Evolutionary conservation across 1,140 invertebrate genomes (phyloP).

Genomic region (Halictus rubicundus): DNA sequence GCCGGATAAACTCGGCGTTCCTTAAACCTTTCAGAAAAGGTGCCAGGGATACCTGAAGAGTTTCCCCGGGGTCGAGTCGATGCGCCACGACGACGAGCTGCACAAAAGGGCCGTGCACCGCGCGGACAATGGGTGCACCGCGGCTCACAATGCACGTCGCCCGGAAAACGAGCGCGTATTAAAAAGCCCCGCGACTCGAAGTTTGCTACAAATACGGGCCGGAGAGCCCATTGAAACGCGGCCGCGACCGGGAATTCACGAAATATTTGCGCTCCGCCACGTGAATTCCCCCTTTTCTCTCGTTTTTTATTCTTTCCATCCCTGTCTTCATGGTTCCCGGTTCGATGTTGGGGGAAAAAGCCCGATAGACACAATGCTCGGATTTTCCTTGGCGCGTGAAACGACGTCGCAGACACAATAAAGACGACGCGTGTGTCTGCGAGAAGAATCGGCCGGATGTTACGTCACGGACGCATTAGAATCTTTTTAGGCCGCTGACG

Average conservation of each 20-base stretch:
- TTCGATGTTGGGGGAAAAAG: background rate
- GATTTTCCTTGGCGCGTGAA: conserved; percentile 16
- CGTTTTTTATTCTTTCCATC: too few species aligned
- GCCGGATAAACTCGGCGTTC: conserved; percentile 16
- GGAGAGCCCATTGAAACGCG: background rate
- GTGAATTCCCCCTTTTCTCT: background rate
- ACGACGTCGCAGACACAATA: conserved; percentile 6
- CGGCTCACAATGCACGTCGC: background rate
- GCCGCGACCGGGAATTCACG: background rate
- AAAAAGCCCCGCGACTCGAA: background rate
- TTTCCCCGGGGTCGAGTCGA: background rate
- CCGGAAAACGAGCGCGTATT: background rate
- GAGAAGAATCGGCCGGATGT: conserved; percentile 47
- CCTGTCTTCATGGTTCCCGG: too few species aligned
- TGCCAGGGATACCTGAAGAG: conserved; percentile 14
- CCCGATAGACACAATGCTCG: conserved; percentile 13
- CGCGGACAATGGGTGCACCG: conserved; percentile 40
- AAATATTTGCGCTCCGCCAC: conserved; percentile 9
- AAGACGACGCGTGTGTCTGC: conserved; percentile 14
- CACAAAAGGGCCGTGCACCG: conserved; percentile 33
- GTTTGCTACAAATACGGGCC: conserved; percentile 30
- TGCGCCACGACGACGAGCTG: background rate
- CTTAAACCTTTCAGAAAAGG: background rate
- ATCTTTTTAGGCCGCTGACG: conserved; percentile 29
- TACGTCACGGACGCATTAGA: conserved; percentile 50